Base-by-base conservation (phyloP, 2,797 vertebrate genomes). In the Artibeus lituratus region DNA sequence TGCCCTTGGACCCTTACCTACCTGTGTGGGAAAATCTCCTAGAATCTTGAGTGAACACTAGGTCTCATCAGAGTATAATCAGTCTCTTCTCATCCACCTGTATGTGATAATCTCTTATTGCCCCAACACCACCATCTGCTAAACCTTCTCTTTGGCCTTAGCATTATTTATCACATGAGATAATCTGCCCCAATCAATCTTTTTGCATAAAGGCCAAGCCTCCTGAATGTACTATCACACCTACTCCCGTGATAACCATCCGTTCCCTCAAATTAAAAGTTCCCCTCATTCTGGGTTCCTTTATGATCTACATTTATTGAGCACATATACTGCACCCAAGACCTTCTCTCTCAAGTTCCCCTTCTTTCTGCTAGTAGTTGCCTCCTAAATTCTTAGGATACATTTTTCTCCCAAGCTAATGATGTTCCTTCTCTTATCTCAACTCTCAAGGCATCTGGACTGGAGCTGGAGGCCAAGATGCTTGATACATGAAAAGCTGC, bases 401-500 rank as follows among this genome's bases (percentile, higher is more conserved):
- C 62, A 57, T 44, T 77, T 86, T 72, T 81, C 78, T 87, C 76
- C 74, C 59, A 84, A 95, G 39, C 62, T 84, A 94, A 88, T 77
- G 39, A 87, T 92, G 37, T 84, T 84, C 42, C 81, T 95, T 91
- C 81, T 88, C 78, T 87, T 44, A 53, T 87, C 74, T 85, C 65
- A 90, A 87, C n/a, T 93, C 78, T 82, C 44, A 70, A 86, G 70
- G 74, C 49, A 74, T 87, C 42, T 65, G 29, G 76, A 53, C 80
- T 91, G 55, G n/a, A 73, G 29, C 32, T 35, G 19, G 74, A 93
- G 49, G 47, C n/a, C 78, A 87, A 78, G 74, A 39, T 51, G 62
- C n/a, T 65, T 26, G 29, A 83, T 42, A 35, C 10, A 10, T 53
- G 24, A 69, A 92, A 86, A 93, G 22, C 59, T 77, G 32, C 19